Evolutionary conservation across 2,113 vertebrate genomes (phyloP), one percentile per base, ranked within the genome.

Genomic region (Syngnathus typhle): DNA sequence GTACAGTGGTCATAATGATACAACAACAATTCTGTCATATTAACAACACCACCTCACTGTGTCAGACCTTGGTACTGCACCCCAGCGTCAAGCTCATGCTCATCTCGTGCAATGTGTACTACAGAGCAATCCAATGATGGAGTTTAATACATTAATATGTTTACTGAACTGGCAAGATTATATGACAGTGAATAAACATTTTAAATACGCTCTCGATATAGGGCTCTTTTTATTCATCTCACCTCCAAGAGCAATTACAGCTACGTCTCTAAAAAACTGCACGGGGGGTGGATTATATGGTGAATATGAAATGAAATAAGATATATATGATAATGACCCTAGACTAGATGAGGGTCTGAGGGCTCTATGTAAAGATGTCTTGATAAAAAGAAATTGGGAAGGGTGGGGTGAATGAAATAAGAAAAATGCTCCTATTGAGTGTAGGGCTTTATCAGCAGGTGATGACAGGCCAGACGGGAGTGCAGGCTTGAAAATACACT

Each of bases 11-110:
- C 55, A 11, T 21, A 44, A 6, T 23, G n/a, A 13, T 38, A 60
- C 41, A 15, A 44, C 21, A 23, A n/a, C 21, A 44, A 44, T 27
- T 6, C 32, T 8, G 49, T 36, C 36, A 47, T 47, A 73, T 69
- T 83, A 77, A 62, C 81, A 88, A 88, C 65, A 74, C 71, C 69
- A 77, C 78, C 84, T 49, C 75, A 36, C 18, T 68, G 81, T 80
- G 86, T 77, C 63, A 65, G 7, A 67, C 11, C 13, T 43, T 47
- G 76, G 82, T 75, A 87, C 47, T 85, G 77, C 85, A 82, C 65
- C 49, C 1, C 41, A 43, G 8, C 9, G 41, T 43, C 9, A 41
- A 2, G 39, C 10, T 41, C 39, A 41, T 9, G 10, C 2, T 41
- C 3, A 43, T 44, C 43, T 44, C 12, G 11, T 44, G 43, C 43